Evolutionary conservation across 2,888 invertebrate genomes (phyloP), one percentile per base, ranked within the genome.

Genomic region (Ormia ochracea): DNA sequence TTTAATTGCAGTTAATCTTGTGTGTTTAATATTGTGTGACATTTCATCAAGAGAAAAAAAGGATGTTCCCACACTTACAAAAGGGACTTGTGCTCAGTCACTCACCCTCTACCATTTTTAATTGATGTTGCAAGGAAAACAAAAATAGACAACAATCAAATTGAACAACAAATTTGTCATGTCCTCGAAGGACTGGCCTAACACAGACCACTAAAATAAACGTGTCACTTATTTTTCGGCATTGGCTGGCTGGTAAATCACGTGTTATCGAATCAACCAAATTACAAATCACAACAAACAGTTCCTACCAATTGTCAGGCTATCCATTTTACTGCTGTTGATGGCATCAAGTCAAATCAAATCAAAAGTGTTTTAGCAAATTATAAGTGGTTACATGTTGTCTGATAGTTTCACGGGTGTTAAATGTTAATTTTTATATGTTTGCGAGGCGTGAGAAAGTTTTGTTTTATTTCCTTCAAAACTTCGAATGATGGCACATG

Each of bases 1-100:
- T 69, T 85, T 83, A 86, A 86, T 86, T 86, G 87, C 84, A 85
- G 85, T 86, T 86, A 85, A 87, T 85, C 86, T 86, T 48, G 82
- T 59, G 59, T 82, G 85, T 86, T 86, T 86, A 86, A 83, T 82
- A 82, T 83, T 82, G 84, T 83, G 83, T 84, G 86, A 83, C 85
- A 87, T 85, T 85, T 85, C 84, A 86, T 86, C 86, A 85, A 38
- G n/a, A 23, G 23, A n/a, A 28, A 14, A 68, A 63, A 61, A 66
- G 28, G 45, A 72, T 52, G 43, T 80, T 80, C 80, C 80, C 80
- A 80, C 76, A 80, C 76, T 80, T 52, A 12, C 12, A 19, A 43
- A 17, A 43, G 23, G 23, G 50, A 36, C 63, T 45, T 54, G 14
- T 9, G 10, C 38, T 17, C 48, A n/a, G 14, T 19, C 38, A 56